Base-by-base conservation (phyloP, 2,888 invertebrate species). In the Sphaerophoria rueppellii region DNA sequence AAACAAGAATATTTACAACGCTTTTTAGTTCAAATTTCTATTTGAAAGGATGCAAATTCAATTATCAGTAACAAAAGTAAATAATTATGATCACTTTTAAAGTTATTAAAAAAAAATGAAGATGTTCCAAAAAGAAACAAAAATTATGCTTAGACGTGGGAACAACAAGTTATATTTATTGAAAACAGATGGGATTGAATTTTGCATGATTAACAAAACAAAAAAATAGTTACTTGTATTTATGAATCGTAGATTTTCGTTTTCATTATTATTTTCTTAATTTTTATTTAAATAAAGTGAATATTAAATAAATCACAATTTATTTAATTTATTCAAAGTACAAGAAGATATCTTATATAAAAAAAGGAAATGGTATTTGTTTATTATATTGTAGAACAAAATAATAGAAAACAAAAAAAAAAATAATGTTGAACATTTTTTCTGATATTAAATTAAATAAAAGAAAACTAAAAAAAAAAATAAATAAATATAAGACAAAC, bases 381-480 rank as follows among this genome's bases (percentile, higher is more conserved):
- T 83, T 78, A 78, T 74, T 55, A 83, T 58, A 83, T 58, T 77
- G 63, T 82, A 77, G 74, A 65, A 65, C 46, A 76, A 75, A 40
- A 58, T 71, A 79, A 86, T 72, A 86, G 67, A 86, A 77, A 79
- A 85, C 65, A 60, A 79, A 78, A 50, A 61, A 71, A 81, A 85
- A 85, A 88, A 88, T 69, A 87, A 87, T 87, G 88, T 88, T 72
- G 83, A 87, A 87, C 87, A 88, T 88, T 89, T 89, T 88, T 88
- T 89, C 85, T 81, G 67, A 85, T 88, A 88, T 88, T 88, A 88
- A 89, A 87, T 87, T 85, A 87, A 89, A 87, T 67, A 87, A 87
- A 87, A 87, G 55, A 72, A 69, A 61, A 87, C 88, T 87, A 88
- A 89, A 87, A 87, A 85, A 87, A 89, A 87, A 87, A 87, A 87